Percentiles rank a stretch among this genome's conserved stretches.
Evolutionary conservation across 1,140 invertebrate genomes (phyloP).

Genomic region (Sminthurinus signatus): DNA sequence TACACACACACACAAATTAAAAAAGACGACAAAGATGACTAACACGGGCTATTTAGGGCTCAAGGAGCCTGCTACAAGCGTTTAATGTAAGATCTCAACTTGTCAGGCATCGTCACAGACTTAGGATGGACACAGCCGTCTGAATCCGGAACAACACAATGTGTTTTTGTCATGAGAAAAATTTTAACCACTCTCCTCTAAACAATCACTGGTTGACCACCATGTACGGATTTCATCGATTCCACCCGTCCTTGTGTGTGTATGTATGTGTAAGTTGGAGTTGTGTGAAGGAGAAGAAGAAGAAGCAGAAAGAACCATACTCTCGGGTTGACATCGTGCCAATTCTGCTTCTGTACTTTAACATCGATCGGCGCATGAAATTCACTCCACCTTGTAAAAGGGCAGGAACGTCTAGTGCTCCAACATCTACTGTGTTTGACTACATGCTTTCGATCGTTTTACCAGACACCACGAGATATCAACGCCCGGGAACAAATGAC

Average conservation of each 20-base stretch:
- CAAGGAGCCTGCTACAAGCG: neutral
- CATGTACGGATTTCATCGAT: conserved; percentile 37
- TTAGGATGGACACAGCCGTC: neutral
- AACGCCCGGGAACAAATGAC: conserved; percentile 26
- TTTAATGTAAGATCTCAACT: neutral
- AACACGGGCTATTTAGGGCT: neutral
- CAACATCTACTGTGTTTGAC: conserved; percentile 28
- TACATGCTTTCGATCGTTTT: conserved; percentile 32
- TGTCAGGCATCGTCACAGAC: conserved; percentile 6
- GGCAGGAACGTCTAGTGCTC: conserved; percentile 23
- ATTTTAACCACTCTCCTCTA: conserved; percentile 5
- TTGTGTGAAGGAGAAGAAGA: too few species aligned
- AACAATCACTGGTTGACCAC: conserved; percentile 29
- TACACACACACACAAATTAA: too few species aligned
- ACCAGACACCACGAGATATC: conserved; percentile 29
- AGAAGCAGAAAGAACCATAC: conserved; percentile 21
- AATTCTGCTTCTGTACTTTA: conserved; percentile 39
- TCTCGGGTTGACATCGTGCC: conserved; percentile 41
- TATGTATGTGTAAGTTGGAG: too few species aligned
- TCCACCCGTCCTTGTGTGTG: conserved; percentile 35
- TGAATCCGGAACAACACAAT: neutral
- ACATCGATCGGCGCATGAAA: conserved; percentile 42
- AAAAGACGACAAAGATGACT: too few species aligned
- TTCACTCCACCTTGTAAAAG: conserved; percentile 30
- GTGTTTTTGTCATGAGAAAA: conserved; percentile 2